Evolutionary conservation across 2,888 invertebrate genomes (phyloP).

Genomic region (Acleris literana): DNA sequence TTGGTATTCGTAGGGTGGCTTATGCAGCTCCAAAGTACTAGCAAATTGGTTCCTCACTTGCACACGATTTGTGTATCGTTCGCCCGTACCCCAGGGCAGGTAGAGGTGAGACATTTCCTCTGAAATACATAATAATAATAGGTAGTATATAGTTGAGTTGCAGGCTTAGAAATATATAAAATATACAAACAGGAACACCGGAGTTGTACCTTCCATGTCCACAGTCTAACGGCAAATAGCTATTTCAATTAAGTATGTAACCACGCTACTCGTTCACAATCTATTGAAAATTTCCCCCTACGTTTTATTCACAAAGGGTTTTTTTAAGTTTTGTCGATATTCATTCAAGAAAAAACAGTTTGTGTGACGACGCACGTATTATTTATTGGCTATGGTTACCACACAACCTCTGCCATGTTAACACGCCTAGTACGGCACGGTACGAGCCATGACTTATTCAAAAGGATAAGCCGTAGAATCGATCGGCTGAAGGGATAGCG

Average conservation of each 20-base stretch:
- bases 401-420: conserved; percentile 20
- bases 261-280: conserved; percentile 52
- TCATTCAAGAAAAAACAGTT: conserved; percentile 48
- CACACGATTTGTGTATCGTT: conserved; percentile 70
- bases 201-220: conserved; percentile 61
- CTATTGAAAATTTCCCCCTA: conserved; percentile 62
- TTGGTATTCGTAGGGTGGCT: conserved; percentile 72
- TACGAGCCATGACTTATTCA: conserved; percentile 38
- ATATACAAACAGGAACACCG: background rate
- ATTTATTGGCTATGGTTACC: conserved; percentile 7
- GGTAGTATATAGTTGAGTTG: background rate
- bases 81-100: conserved; percentile 89
- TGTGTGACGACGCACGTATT: conserved; percentile 22
- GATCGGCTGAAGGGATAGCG: conserved; percentile 24
- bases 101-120: conserved; percentile 92
- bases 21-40: conserved; percentile 74
- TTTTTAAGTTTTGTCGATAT: conserved; percentile 76
- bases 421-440: conserved; percentile 40
- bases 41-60: conserved; percentile 78
- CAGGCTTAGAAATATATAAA: background rate
- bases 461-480: conserved; percentile 34
- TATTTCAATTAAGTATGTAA: conserved; percentile 41
- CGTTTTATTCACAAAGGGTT: conserved; percentile 60
- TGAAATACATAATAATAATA: conserved; percentile 66
- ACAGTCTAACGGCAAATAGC: conserved; percentile 65